Evolutionary conservation across 2,888 invertebrate species (phyloP).

Genomic region (Phyllotreta striolata): DNA sequence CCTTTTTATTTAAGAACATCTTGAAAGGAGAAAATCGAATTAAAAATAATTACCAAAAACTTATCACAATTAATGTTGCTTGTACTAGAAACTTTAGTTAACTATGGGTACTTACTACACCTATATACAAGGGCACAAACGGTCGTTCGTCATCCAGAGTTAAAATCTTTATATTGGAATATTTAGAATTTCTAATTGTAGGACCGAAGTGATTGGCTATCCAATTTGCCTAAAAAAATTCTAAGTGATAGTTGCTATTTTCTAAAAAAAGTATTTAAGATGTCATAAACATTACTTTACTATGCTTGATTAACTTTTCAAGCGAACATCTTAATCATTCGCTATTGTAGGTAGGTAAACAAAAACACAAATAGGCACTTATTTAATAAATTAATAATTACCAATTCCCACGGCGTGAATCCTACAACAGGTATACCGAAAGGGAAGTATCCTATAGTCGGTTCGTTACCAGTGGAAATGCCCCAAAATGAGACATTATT

Average conservation of each 20-base stretch:
- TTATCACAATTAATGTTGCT: too few relatives aligned
- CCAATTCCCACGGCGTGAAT: constrained; percentile 18
- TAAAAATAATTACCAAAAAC: background rate
- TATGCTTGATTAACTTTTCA: too few relatives aligned
- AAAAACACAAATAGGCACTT: too few relatives aligned
- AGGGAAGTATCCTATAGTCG: constrained; percentile 66
- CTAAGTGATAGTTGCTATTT: background rate
- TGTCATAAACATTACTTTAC: background rate
- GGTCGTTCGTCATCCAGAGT: constrained; percentile 71
- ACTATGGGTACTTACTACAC: too few relatives aligned
- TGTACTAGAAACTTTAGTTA: too few relatives aligned
- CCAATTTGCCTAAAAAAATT: constrained; percentile 71
- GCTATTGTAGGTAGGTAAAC: too few relatives aligned
- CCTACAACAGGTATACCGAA: constrained; percentile 22
- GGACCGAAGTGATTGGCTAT: constrained; percentile 78
- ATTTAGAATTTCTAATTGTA: constrained; percentile 66
- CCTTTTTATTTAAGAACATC: constrained; percentile 57
- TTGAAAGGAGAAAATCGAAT: constrained; percentile 39
- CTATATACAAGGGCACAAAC: constrained; percentile 37
- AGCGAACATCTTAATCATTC: too few relatives aligned
- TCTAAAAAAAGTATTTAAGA: background rate
- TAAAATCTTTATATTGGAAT: constrained; percentile 72
- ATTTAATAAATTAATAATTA: constrained; percentile 7
- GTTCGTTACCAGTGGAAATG: constrained; percentile 88
- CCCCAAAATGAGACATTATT: constrained; percentile 80